Evolutionary conservation across 1,140 invertebrate species (phyloP).

Genomic region (Drosophila ficusphila): DNA sequence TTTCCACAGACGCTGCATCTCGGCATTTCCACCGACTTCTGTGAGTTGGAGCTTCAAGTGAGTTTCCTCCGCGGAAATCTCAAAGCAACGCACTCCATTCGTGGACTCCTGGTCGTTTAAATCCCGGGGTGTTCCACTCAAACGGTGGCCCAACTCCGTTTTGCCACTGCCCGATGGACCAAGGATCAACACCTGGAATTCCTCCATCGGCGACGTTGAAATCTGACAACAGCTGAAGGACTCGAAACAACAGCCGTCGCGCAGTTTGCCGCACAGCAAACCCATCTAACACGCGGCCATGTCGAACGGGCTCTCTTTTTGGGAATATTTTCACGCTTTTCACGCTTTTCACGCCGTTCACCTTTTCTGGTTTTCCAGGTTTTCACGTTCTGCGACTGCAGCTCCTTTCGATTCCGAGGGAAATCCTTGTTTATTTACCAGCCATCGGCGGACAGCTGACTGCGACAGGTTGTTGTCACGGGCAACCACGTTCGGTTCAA

Average conservation of each 20-base stretch:
- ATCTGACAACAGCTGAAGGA: constrained; percentile 23
- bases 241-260: constrained; percentile 10
- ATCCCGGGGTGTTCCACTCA: constrained; percentile 22
- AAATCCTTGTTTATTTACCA: constrained; percentile 57
- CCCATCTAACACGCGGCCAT: constrained; percentile 50
- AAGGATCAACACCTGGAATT: constrained; percentile 68
- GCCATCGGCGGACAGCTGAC: constrained; percentile 47
- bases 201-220: neutral
- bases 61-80: neutral
- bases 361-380: no score
- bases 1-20: constrained; percentile 78
- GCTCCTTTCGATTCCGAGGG: neutral
- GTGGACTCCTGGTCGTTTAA: constrained; percentile 48
- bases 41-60: constrained; percentile 41
- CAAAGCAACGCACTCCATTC: constrained; percentile 69
- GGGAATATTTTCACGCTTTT: neutral
- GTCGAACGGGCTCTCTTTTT: neutral
- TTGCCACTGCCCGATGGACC: constrained; percentile 67
- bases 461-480: constrained; percentile 26
- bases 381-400: neutral
- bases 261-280: constrained; percentile 52
- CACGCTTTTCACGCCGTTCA: no score
- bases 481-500: constrained; percentile 7
- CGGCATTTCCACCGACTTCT: constrained; percentile 69
- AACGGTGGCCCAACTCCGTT: constrained; percentile 63